Conservation (phyloP, 2,797 vertebrate genomes). For the Neomorphus geoffroyi region DNA sequence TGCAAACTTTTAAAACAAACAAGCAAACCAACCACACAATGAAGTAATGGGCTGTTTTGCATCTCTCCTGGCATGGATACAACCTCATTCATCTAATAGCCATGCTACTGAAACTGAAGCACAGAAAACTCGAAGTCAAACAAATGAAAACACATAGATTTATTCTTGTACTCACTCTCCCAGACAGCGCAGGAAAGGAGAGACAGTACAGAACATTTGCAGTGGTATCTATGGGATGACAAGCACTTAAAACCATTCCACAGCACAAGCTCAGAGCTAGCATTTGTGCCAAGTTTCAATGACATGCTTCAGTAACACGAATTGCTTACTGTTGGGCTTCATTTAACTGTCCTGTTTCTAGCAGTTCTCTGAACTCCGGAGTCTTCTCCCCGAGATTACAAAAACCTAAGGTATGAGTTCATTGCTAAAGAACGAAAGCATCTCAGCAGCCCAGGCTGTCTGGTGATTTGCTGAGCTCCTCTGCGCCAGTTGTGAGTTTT, state of each 20-base stretch:
- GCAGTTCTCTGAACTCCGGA: conserved; percentile 42
- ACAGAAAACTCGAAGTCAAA: conserved; percentile 47
- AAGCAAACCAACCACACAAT: conserved; percentile 59
- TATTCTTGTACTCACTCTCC: conserved; percentile 60
- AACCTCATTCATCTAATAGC: conserved; percentile 59
- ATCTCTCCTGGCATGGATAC: conserved; percentile 19
- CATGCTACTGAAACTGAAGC: conserved; percentile 55
- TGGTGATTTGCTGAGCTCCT: conserved; percentile 45
- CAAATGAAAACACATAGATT: conserved; percentile 9
- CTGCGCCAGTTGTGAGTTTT: conserved; percentile 27
- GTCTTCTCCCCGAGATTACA: conserved; percentile 48
- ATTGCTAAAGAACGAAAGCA: conserved; percentile 60
- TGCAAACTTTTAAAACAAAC: conserved; percentile 70
- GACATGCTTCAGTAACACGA: conserved; percentile 44
- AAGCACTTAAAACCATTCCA: conserved; percentile 48
- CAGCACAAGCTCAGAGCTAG: conserved; percentile 5
- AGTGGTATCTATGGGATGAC: conserved; percentile 27
- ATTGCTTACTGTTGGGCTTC: conserved; percentile 49
- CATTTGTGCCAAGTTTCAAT: conserved; percentile 17
- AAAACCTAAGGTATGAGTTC: conserved; percentile 67
- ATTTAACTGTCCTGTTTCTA: conserved; percentile 40
- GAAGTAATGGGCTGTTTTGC: conserved; percentile 58
- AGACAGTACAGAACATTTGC: conserved; percentile 56
- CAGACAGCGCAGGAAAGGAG: conserved; percentile 57
- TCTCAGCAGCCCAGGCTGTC: conserved; percentile 39